Percentiles rank a stretch among this genome's conserved stretches.
Evolutionary conservation across 2,113 vertebrate genomes (phyloP).

Genomic region (Protomyctophum bolini): DNA sequence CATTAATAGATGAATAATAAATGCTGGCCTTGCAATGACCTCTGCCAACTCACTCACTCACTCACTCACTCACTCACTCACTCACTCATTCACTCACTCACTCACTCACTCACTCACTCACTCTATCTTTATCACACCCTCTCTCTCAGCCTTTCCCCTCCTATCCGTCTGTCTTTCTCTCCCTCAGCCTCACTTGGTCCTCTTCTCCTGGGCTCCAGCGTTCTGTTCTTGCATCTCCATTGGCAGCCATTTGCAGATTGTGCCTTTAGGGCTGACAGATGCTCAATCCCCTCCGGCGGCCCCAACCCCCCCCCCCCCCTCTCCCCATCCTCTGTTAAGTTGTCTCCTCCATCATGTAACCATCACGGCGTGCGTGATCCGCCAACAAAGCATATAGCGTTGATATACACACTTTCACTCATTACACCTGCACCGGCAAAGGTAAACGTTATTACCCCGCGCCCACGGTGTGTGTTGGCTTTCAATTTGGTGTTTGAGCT

Average conservation of each 20-base stretch:
- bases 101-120: not conserved
- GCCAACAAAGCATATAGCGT: slow-evolving; percentile 33
- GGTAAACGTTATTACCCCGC: too few relatives aligned
- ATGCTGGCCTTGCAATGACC: not conserved
- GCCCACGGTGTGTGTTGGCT: too few relatives aligned
- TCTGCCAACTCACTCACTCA: slow-evolving; percentile 30
- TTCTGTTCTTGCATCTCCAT: slow-evolving; percentile 6
- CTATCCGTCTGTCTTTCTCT: slow-evolving; percentile 11
- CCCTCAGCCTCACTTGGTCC: not conserved
- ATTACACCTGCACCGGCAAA: slow-evolving; percentile 14
- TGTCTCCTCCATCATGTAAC: slow-evolving; percentile 39
- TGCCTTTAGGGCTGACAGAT: slow-evolving; percentile 76
- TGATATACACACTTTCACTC: slow-evolving; percentile 53
- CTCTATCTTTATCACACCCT: not conserved
- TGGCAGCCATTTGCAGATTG: slow-evolving; percentile 68
- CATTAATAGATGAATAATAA: too few relatives aligned
- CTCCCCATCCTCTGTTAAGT: slow-evolving; percentile 34
- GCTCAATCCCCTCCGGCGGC: slow-evolving; percentile 46
- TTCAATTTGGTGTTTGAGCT: too few relatives aligned
- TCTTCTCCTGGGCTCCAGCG: slow-evolving; percentile 13
- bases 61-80: slow-evolving; percentile 12
- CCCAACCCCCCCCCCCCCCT: slow-evolving; percentile 7
- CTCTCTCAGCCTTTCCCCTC: not conserved
- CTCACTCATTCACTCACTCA: not conserved
- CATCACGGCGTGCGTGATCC: not conserved